Evolutionary conservation across 2,888 invertebrate species (phyloP).

Genomic region (Stenolophus ochropezus): DNA sequence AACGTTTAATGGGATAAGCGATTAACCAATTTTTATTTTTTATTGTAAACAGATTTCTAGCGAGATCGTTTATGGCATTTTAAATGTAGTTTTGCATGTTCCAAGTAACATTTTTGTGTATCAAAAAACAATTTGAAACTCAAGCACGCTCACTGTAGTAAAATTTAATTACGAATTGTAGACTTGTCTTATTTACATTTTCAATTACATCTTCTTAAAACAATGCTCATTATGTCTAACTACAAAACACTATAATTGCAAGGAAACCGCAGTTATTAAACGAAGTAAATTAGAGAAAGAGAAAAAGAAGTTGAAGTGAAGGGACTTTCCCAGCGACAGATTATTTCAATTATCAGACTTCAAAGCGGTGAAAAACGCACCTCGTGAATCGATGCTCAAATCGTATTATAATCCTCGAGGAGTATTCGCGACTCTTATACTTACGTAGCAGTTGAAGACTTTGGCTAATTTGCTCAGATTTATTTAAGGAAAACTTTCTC

Average conservation of each 20-base stretch:
- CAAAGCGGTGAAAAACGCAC: conserved; percentile 7
- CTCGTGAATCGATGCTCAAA: not conserved
- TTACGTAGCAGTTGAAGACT: not conserved
- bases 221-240: conserved; percentile 4
- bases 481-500: not conserved
- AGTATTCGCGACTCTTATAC: conserved; percentile 1
- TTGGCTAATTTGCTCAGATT: conserved; percentile 7
- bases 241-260: not conserved
- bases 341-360: conserved; percentile 21
- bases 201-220: not conserved
- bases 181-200: no score
- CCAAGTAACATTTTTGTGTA: no score
- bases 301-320: not conserved
- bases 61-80: no score
- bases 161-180: no score
- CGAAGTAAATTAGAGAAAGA: conserved; percentile 4
- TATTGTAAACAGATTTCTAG: no score
- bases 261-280: conserved; percentile 7
- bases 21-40: no score
- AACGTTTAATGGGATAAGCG: no score
- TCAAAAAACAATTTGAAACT: no score
- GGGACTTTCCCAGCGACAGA: conserved; percentile 7
- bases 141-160: no score
- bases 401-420: not conserved
- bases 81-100: no score